These are phyloP conservation scores for Zoanthus sociatus DNA, from an alignment of 92 coral and sea anemone species.

Conservation along the genomic window DNA sequence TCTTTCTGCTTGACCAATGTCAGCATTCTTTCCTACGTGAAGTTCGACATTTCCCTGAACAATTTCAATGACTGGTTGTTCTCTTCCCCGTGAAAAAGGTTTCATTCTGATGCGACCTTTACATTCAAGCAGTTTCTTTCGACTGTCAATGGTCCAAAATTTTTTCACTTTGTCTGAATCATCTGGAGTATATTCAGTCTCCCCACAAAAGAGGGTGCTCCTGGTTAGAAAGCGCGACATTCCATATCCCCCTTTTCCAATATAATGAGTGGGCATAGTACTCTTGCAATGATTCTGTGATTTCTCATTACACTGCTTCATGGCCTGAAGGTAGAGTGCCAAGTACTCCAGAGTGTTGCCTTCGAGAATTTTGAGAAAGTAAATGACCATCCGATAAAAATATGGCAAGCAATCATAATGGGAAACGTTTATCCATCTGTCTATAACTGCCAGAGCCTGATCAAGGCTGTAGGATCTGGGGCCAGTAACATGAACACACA, in stretches of 20 bases:
- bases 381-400: conserved; percentile 81
- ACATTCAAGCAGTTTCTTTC: conserved; percentile 84
- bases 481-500: conserved; percentile 72
- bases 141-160: conserved; percentile 64
- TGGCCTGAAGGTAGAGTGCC: conserved; percentile 56
- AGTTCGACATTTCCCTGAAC: conserved; percentile 83
- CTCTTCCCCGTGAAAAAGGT: conserved; percentile 51
- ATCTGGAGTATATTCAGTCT: conserved; percentile 59
- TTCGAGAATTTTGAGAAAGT: conserved; percentile 76
- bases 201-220: conserved; percentile 66
- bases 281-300: conserved; percentile 79
- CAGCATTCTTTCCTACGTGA: conserved; percentile 86
- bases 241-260: conserved; percentile 78
- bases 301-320: conserved; percentile 64
- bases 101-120: conserved; percentile 75
- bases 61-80: conserved; percentile 73
- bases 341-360: conserved; percentile 60
- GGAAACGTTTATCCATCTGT: conserved; percentile 69
- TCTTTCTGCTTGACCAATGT: conserved; percentile 76
- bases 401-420: conserved; percentile 68
- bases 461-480: conserved; percentile 73
- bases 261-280: conserved; percentile 61
- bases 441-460: conserved; percentile 69
- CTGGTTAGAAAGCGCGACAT: conserved; percentile 82
- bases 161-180: conserved; percentile 55